Evolutionary conservation across 2,888 invertebrate species (phyloP).

Genomic region (Halictus quadricinctus): DNA sequence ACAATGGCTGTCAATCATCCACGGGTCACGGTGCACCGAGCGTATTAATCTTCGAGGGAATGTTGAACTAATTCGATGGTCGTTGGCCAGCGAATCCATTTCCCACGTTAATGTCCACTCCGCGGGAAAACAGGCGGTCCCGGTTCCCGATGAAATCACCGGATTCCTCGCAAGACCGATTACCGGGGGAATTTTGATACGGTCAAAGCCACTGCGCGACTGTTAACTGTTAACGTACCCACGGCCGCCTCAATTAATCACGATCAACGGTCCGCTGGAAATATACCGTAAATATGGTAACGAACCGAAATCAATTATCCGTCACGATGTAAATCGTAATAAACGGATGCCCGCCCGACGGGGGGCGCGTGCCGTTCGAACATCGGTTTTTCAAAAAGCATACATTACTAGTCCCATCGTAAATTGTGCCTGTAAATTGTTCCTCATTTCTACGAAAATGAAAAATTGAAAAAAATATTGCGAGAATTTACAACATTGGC

Average conservation of each 20-base stretch:
- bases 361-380: not conserved
- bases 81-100: not conserved
- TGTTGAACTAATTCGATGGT: constrained; percentile 1
- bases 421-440: not conserved
- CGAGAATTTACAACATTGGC: not conserved
- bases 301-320: constrained; percentile 45
- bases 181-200: constrained; percentile 23
- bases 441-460: not conserved
- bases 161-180: constrained; percentile 19
- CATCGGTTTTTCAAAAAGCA: not conserved
- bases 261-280: constrained; percentile 10
- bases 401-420: not conserved
- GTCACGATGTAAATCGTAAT: not conserved
- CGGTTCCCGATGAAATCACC: not conserved
- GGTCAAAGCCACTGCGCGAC: constrained; percentile 21
- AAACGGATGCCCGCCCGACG: not conserved
- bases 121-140: constrained; percentile 12
- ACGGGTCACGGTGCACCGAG: not conserved
- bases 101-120: constrained; percentile 20
- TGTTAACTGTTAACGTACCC: constrained; percentile 31
- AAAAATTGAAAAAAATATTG: not conserved
- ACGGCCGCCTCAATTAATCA: constrained; percentile 31
- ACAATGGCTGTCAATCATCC: not conserved
- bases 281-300: constrained; percentile 32
- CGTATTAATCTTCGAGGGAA: constrained; percentile 11